Evolutionary conservation across 2,888 invertebrate genomes (phyloP).

Genomic region (Apodemia zela): DNA sequence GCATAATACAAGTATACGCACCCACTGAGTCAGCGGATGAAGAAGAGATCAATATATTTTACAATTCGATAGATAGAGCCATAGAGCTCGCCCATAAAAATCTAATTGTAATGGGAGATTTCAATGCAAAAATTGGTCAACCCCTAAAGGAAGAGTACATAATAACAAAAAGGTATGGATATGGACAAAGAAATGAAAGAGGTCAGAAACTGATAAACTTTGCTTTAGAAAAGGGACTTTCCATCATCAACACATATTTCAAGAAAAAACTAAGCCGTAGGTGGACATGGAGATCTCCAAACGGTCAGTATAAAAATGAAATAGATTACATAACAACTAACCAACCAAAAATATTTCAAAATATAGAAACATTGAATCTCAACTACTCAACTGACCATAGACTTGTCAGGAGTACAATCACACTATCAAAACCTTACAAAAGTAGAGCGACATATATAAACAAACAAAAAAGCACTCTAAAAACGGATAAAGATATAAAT

Average conservation of each 20-base stretch:
- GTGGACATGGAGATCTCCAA: constrained; percentile 24
- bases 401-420: constrained; percentile 7
- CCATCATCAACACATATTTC: constrained; percentile 19
- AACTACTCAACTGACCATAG: constrained; percentile 19
- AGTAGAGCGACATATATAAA: not conserved
- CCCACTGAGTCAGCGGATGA: too few species aligned
- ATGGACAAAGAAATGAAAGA: constrained; percentile 23
- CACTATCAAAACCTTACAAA: not conserved
- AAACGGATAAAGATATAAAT: too few species aligned
- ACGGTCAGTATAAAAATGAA: constrained; percentile 21
- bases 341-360: constrained; percentile 14
- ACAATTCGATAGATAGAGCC: too few species aligned
- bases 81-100: too few species aligned
- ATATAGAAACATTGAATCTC: constrained; percentile 18
- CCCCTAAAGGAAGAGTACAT: not conserved
- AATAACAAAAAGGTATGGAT: constrained; percentile 12
- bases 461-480: too few species aligned
- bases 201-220: constrained; percentile 29
- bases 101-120: constrained; percentile 6
- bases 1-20: too few species aligned
- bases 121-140: too few species aligned
- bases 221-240: constrained; percentile 14
- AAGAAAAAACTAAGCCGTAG: constrained; percentile 19
- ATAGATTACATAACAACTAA: constrained; percentile 15
- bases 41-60: too few species aligned